Base-by-base conservation (phyloP, 1,140 invertebrate species). In the Cherax quadricarinatus region DNA sequence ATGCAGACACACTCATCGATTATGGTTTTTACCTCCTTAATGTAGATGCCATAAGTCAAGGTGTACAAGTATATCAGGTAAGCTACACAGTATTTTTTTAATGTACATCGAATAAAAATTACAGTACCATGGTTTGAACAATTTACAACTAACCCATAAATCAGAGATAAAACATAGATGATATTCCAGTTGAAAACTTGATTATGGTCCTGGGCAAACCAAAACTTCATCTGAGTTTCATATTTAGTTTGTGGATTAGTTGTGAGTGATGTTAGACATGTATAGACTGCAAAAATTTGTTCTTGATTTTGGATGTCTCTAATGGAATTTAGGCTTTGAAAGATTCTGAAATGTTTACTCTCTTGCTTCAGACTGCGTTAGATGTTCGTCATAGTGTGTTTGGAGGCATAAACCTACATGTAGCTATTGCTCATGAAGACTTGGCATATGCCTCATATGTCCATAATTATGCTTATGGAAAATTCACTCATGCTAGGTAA, bases 381-480 rank as follows among this genome's bases (percentile, higher is more conserved):
- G 95, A 96, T 60, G 97, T 97, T 79, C 96, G 98, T 88, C 96
- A 96, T 94, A 95, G 95, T 88, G 96, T 98, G 94, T 99, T 98
- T 96, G 97, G 97, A 16, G 96, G 96, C 94, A 96, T 96, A 94
- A 98, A 98, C 95, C 96, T 99, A 87, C 97, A 97, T 94, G 97
- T 98, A 86, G 98, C 98, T 2, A 96, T 97, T 51, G 97, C 97
- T 51, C 97, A 98, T 95, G 98, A 98, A 95, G 98, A 99, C 95
- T 95, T 99, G 18, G 98, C 98, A 1, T 99, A 99, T 95, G 98
- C 98, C 57, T 96, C 97, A 24, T 99, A 99, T 95, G 98, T 99
- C 14, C 96, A 97, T 80, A 98, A 99, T 95, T 99, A 99, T 95
- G 98, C 97, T 94, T 97, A 97, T 16, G 98, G 98, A 7, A 96